A percentile compares a stretch with the other conserved stretches of the same genome.
phyloP scores from a whole-genome alignment of 2,888 invertebrate genomes.

The Chrysopilus asiliformis region DNA sequence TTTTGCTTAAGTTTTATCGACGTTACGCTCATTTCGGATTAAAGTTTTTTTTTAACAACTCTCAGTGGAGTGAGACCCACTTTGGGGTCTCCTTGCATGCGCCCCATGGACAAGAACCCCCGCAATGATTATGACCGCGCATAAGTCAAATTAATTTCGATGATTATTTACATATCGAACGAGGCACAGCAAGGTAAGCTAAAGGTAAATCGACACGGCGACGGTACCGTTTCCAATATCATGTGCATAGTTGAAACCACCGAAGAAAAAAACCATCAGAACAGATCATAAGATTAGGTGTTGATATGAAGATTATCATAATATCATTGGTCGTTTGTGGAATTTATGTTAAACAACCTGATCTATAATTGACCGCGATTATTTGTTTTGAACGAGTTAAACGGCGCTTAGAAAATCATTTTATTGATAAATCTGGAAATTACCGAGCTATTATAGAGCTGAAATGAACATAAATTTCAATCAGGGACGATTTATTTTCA shows the following conservation, averaged over 20 bases:
- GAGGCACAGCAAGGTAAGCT: slow-evolving; percentile 1
- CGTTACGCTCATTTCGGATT: slow-evolving; percentile 1
- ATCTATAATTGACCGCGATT: slow-evolving; percentile 3
- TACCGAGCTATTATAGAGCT: too few species aligned
- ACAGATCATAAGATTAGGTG: too few species aligned
- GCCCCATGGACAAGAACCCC: slow-evolving; percentile 15
- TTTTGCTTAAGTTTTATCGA: background rate
- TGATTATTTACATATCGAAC: slow-evolving; percentile 17
- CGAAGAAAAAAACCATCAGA: too few species aligned
- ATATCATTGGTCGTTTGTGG: slow-evolving; percentile 2
- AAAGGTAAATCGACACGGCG: too few species aligned
- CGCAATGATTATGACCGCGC: slow-evolving; percentile 20
- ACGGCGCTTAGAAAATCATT: slow-evolving; percentile 2
- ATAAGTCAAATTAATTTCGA: slow-evolving; percentile 21
- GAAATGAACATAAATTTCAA: too few species aligned
- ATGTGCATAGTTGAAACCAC: too few species aligned
- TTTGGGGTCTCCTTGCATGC: too few species aligned
- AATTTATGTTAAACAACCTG: slow-evolving; percentile 6
- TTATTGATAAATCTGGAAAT: background rate
- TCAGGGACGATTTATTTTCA: too few species aligned
- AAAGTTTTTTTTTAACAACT: background rate
- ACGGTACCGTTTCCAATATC: too few species aligned
- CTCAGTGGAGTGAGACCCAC: too few species aligned
- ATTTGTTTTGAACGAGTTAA: background rate
- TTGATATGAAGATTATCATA: slow-evolving; percentile 13